Evolutionary conservation across 2,888 invertebrate species (phyloP).

Genomic region (Calephelis perditalis): DNA sequence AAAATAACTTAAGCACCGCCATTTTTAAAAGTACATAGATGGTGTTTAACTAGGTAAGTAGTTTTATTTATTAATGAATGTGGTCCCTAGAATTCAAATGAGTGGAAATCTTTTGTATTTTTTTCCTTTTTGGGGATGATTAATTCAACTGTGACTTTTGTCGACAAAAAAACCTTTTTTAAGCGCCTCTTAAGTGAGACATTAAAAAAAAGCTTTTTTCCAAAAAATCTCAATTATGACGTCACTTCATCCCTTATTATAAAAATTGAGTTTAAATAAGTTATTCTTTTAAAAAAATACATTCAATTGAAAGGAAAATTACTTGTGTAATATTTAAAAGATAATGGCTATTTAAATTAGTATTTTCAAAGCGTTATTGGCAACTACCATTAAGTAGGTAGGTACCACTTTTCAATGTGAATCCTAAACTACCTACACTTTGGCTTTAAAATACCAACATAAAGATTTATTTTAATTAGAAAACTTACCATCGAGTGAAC

Average conservation of each 20-base stretch:
- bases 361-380: not conserved
- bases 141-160: not conserved
- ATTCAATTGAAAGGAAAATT: not conserved
- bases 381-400: not conserved
- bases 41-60: no score
- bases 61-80: no score
- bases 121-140: not conserved
- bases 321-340: not conserved
- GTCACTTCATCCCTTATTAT: not conserved
- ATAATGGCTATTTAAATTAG: not conserved
- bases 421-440: not conserved
- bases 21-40: no score
- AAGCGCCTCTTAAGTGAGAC: not conserved
- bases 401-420: not conserved
- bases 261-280: not conserved
- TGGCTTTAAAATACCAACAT: not conserved
- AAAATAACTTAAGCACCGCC: no score
- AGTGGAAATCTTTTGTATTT: not conserved
- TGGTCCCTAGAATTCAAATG: not conserved
- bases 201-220: conserved; percentile 2
- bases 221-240: not conserved
- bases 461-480: not conserved
- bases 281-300: not conserved
- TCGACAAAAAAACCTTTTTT: not conserved
- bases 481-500: not conserved